Evolutionary conservation across 2,888 invertebrate species (phyloP).

Genomic region (Ernsta delagoae): DNA sequence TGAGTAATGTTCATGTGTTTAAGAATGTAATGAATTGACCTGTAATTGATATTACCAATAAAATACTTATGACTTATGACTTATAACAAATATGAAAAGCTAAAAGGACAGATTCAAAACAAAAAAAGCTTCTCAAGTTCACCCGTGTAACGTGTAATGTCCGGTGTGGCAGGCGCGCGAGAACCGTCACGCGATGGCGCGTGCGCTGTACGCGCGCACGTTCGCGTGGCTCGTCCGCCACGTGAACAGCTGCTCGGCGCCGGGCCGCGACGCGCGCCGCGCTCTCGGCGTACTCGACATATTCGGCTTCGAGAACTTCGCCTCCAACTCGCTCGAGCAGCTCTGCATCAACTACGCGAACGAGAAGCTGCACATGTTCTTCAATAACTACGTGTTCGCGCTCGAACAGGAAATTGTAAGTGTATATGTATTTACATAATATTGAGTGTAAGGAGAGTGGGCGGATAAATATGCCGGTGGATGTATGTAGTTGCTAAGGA

Average conservation of each 20-base stretch:
- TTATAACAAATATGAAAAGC: no score
- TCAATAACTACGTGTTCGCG: conserved; percentile 98
- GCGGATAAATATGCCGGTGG: no score
- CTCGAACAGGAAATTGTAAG: conserved; percentile 96
- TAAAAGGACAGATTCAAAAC: no score
- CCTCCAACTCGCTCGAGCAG: conserved; percentile 95
- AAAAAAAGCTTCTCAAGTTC: no score
- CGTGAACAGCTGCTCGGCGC: conserved; percentile 96
- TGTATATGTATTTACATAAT: no score
- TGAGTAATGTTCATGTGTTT: no score
- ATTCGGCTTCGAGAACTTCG: conserved; percentile 97
- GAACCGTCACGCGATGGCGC: conserved; percentile 97
- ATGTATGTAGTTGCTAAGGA: no score
- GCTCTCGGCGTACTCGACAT: conserved; percentile 96
- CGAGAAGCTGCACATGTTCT: conserved; percentile 97
- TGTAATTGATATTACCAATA: no score
- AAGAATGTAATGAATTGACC: no score
- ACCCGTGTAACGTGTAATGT: no score
- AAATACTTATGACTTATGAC: no score
- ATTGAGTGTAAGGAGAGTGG: no score
- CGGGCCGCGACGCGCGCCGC: conserved; percentile 90
- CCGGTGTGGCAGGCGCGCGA: conserved; percentile 90
- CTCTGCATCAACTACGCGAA: conserved; percentile 97
- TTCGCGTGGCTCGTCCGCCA: conserved; percentile 97
- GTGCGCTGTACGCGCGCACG: conserved; percentile 94